Evolutionary conservation across 2,113 vertebrate genomes (phyloP).

Genomic region (Podarcis cretensis): DNA sequence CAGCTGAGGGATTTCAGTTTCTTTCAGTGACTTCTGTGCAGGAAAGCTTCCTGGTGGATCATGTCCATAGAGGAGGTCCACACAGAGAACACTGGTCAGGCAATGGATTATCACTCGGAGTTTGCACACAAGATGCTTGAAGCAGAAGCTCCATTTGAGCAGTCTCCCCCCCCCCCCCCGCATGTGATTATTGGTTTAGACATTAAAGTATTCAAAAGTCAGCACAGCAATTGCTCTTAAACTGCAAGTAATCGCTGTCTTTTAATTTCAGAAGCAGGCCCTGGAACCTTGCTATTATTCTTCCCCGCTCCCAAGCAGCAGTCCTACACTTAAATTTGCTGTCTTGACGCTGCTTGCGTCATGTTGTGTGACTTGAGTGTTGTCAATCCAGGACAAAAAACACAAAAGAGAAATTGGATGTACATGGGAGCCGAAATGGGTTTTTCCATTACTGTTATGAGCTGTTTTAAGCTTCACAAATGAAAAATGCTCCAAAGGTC

Average conservation of each 20-base stretch:
- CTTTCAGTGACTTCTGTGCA: not conserved
- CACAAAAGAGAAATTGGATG: not conserved
- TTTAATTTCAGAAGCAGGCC: not conserved
- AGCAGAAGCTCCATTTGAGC: not conserved
- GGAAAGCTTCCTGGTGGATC: not conserved
- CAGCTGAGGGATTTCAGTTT: no score
- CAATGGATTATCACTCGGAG: not conserved
- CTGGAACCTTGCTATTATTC: not conserved
- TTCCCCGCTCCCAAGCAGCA: no score
- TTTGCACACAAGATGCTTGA: not conserved
- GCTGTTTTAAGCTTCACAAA: not conserved
- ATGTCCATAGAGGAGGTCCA: no score
- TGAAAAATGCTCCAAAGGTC: no score
- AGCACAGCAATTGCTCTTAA: not conserved
- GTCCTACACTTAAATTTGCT: not conserved
- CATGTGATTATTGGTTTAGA: not conserved
- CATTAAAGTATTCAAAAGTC: not conserved
- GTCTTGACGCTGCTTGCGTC: no score
- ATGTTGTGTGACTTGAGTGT: not conserved
- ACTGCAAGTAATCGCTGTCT: not conserved
- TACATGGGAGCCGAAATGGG: not conserved
- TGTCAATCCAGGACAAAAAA: not conserved
- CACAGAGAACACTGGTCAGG: not conserved
- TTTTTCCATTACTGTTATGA: not conserved
- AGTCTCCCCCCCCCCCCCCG: not conserved